Evolutionary conservation across 2,888 invertebrate genomes (phyloP).

Genomic region (Caenorhabditis zanzibari): DNA sequence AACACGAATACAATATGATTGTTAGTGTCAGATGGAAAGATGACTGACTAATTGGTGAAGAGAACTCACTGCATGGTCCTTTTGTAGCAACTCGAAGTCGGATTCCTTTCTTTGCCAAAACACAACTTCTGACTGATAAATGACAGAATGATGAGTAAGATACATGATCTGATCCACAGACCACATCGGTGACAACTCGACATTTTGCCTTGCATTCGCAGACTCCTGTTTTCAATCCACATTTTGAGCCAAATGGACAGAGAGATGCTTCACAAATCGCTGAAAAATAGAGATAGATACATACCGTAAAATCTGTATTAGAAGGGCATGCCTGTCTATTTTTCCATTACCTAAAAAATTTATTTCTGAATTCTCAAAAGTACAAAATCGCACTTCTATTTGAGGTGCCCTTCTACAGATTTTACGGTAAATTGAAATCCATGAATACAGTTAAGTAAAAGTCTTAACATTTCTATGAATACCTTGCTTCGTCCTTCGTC

Average conservation of each 20-base stretch:
- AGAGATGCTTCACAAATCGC: constrained; percentile 70
- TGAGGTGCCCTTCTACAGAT: too few species aligned
- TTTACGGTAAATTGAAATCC: too few species aligned
- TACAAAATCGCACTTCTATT: too few species aligned
- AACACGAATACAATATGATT: constrained; percentile 30
- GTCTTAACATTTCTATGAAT: not conserved
- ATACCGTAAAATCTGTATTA: too few species aligned
- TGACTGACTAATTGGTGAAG: constrained; percentile 11
- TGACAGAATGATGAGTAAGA: constrained; percentile 74
- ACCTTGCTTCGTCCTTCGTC: constrained; percentile 67
- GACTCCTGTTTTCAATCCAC: constrained; percentile 68
- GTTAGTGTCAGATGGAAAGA: constrained; percentile 28
- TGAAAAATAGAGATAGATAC: constrained; percentile 45
- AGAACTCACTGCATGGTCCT: constrained; percentile 72
- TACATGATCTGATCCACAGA: constrained; percentile 74
- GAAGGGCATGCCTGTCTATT: too few species aligned
- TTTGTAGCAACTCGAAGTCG: constrained; percentile 59
- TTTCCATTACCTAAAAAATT: too few species aligned
- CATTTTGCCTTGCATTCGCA: constrained; percentile 74
- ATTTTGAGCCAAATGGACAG: constrained; percentile 75
- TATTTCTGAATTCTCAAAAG: too few species aligned
- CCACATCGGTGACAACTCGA: constrained; percentile 53
- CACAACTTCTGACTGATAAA: constrained; percentile 70
- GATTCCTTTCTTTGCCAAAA: constrained; percentile 63
- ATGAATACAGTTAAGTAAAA: too few species aligned